Base-by-base conservation (phyloP, 2,113 vertebrate species). In the Esox niger region DNA sequence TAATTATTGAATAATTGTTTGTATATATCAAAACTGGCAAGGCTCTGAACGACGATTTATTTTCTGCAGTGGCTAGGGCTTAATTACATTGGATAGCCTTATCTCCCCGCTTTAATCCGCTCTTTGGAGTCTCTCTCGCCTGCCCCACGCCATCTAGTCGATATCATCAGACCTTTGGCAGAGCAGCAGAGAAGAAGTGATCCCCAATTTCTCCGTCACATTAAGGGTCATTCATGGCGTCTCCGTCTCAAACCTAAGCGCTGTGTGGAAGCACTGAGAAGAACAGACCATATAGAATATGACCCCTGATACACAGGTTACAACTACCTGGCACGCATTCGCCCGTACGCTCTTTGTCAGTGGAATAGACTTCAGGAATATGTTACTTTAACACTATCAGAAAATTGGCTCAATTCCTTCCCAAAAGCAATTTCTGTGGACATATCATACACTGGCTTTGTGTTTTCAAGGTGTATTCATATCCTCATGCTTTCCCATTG, bases 1-100 rank as follows among this genome's bases (percentile, higher is more conserved):
- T 94, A 95, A 95, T 95, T 94, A 94, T 93, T 94, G 90, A 92
- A 91, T 93, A 94, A 95, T 94, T 95, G 93, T 94, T 93, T 88
- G 88, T 89, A 91, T 90, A 91, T 92, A 92, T 93, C 92, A 92
- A 85, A 86, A 86, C 86, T 85, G 82, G 84, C 89, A 81, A 30
- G 90, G 86, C 88, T 91, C 89, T 89, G 82, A 90, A 85, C 89
- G 89, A 83, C 93, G 88, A 94, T 94, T 94, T 92, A 92, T 94
- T 93, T 90, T 88, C 86, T 88, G 86, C 83, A 66, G 81, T 55
- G 84, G 76, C 87, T 77, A 75, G 65, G 86, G 81, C 80, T 92
- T 94, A 93, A 93, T 94, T 93, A 91, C 88, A 76, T 87, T 89
- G 87, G 90, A 89, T 90, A 73, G 90, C 86, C 90, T 94, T 91